These are phyloP conservation scores for Nesidiocoris tenuis DNA, from an alignment of 2,888 invertebrate species.

Conservation along the genomic window DNA sequence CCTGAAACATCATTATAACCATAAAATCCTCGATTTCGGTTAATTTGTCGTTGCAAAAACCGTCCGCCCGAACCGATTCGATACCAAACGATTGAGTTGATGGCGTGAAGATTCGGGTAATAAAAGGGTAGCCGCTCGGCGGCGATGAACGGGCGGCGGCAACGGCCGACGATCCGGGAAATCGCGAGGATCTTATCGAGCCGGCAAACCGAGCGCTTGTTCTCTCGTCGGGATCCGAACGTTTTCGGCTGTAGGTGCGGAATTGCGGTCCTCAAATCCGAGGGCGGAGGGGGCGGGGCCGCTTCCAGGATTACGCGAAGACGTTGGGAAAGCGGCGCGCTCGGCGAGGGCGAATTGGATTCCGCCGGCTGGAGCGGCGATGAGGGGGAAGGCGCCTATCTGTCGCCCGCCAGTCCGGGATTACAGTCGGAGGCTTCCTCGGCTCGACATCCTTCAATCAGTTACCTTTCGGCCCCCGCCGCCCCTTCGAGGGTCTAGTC, in stretches of 20 bases:
- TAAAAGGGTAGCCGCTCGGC: too few relatives aligned
- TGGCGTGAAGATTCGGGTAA: too few relatives aligned
- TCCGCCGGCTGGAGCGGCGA: too few relatives aligned
- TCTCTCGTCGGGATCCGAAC: not conserved
- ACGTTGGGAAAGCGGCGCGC: not conserved
- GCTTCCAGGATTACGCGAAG: not conserved
- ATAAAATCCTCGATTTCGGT: too few relatives aligned
- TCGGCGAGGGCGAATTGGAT: not conserved
- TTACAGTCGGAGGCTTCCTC: conserved; percentile 23
- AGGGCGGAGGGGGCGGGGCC: too few relatives aligned
- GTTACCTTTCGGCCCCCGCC: conserved; percentile 20
- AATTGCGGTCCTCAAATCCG: not conserved
- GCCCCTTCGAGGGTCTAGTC: too few relatives aligned
- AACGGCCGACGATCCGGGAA: not conserved
- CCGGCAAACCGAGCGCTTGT: not conserved
- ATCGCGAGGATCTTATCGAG: not conserved
- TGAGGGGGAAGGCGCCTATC: conserved; percentile 28
- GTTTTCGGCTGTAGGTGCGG: not conserved
- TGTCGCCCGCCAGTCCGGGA: conserved; percentile 26
- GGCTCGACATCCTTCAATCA: conserved; percentile 30
- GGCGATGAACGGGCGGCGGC: not conserved
- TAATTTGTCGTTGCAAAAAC: too few relatives aligned
- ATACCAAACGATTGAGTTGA: too few relatives aligned
- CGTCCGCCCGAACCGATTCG: too few relatives aligned
- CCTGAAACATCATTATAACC: too few relatives aligned